phyloP scores from a whole-genome alignment of 2,888 invertebrate species.

The Heliconius aoede region DNA sequence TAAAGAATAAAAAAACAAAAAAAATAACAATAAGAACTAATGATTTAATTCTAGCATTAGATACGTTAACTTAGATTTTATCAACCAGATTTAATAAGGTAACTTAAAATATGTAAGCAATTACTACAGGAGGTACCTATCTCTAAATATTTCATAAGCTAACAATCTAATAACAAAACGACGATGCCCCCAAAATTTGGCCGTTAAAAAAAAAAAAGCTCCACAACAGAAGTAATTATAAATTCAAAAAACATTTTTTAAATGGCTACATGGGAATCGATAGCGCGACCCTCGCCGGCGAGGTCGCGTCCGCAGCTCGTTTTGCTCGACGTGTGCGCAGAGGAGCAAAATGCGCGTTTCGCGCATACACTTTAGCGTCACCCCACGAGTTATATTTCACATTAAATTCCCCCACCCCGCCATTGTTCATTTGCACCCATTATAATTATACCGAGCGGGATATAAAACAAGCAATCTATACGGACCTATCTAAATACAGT shows the following conservation, averaged over 20 bases:
- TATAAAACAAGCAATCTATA: constrained; percentile 53
- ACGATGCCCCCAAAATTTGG: constrained; percentile 1
- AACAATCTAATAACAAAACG: background rate
- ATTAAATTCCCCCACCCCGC: constrained; percentile 65
- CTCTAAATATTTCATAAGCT: background rate
- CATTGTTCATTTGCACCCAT: constrained; percentile 67
- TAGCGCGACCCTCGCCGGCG: constrained; percentile 58
- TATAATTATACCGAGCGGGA: constrained; percentile 57
- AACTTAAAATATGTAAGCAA: background rate
- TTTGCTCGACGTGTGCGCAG: constrained; percentile 67
- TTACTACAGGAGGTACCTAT: background rate
- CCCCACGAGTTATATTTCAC: constrained; percentile 63
- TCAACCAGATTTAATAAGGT: background rate
- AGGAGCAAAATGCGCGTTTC: constrained; percentile 54
- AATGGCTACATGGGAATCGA: constrained; percentile 53
- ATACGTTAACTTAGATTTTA: background rate
- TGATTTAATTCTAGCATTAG: background rate
- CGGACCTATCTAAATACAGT: constrained; percentile 32
- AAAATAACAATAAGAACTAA: background rate
- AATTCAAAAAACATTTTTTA: constrained; percentile 42
- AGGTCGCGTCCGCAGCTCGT: constrained; percentile 49
- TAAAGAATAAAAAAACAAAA: background rate
- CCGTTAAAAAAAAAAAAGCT: background rate
- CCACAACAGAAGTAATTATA: constrained; percentile 39
- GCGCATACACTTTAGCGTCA: constrained; percentile 62